These are phyloP conservation scores for Apis laboriosa DNA, from an alignment of 1,140 invertebrate genomes.

Conservation along the genomic window DNA sequence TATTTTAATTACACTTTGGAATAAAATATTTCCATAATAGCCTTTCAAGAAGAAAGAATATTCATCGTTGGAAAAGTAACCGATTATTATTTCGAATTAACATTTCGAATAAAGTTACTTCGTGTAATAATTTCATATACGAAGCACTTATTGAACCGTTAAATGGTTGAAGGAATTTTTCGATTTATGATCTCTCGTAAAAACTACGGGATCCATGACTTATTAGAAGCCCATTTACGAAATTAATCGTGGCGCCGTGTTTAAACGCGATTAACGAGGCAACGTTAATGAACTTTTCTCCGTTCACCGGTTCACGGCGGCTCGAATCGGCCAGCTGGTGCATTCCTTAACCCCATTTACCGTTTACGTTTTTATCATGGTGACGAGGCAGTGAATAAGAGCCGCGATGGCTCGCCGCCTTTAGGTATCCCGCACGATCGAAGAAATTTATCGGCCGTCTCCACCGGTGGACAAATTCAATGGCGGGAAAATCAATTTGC, in stretches of 20 bases:
- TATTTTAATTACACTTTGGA: too few species aligned
- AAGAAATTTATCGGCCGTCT: slow-evolving; percentile 5
- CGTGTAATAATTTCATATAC: too few species aligned
- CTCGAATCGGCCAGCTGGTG: neutral
- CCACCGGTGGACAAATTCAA: neutral
- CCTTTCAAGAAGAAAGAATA: too few species aligned
- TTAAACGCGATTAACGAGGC: slow-evolving; percentile 4
- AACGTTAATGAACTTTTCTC: slow-evolving; percentile 20
- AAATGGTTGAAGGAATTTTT: neutral
- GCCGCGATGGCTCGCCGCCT: neutral
- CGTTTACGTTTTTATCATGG: slow-evolving; percentile 20
- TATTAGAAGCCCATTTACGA: neutral
- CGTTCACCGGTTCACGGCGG: neutral
- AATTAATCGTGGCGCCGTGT: neutral
- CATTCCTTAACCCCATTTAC: slow-evolving; percentile 38
- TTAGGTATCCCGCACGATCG: neutral
- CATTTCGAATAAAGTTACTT: too few species aligned
- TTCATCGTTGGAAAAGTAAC: too few species aligned
- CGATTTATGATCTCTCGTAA: neutral
- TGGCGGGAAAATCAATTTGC: neutral
- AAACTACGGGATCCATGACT: neutral
- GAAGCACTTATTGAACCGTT: too few species aligned
- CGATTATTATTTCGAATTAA: too few species aligned
- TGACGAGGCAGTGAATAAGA: slow-evolving; percentile 14
- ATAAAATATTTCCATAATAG: too few species aligned